These are phyloP conservation scores for Agrypnus murinus DNA, from an alignment of 2,888 invertebrate genomes.

Conservation along the genomic window DNA sequence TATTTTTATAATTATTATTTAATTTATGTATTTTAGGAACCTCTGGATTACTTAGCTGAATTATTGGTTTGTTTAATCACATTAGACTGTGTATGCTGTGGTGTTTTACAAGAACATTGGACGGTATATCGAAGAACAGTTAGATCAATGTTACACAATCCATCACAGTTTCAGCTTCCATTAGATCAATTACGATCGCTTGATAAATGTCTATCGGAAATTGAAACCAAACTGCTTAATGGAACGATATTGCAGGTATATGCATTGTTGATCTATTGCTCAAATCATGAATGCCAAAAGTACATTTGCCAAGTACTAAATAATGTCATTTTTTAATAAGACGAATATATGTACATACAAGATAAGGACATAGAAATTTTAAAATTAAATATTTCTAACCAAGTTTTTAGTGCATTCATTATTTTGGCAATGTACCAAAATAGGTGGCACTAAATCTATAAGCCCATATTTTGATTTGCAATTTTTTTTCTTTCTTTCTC, in stretches of 20 bases:
- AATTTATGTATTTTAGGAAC: slow-evolving; percentile 70
- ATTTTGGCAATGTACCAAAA: too few species aligned
- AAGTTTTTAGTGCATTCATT: too few species aligned
- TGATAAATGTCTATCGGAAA: slow-evolving; percentile 80
- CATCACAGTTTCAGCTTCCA: slow-evolving; percentile 76
- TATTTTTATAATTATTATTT: slow-evolving; percentile 50
- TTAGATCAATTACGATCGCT: slow-evolving; percentile 80
- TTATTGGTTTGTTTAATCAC: slow-evolving; percentile 78
- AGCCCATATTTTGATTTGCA: too few species aligned
- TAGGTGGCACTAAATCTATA: too few species aligned
- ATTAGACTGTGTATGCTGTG: slow-evolving; percentile 79
- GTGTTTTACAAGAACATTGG: slow-evolving; percentile 81
- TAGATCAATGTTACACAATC: slow-evolving; percentile 79
- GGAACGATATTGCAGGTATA: slow-evolving; percentile 82
- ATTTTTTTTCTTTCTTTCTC: too few species aligned
- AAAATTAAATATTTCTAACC: too few species aligned
- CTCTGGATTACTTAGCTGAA: slow-evolving; percentile 77
- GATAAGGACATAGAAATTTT: too few species aligned
- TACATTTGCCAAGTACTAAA: too few species aligned
- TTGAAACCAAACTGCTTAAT: slow-evolving; percentile 79
- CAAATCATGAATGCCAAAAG: too few species aligned
- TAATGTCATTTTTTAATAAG: too few species aligned
- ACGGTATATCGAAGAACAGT: slow-evolving; percentile 84
- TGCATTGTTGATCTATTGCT: too few species aligned
- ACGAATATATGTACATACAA: too few species aligned